Evolutionary conservation across 1,140 invertebrate species (phyloP).

Genomic region (Heliothis virescens): DNA sequence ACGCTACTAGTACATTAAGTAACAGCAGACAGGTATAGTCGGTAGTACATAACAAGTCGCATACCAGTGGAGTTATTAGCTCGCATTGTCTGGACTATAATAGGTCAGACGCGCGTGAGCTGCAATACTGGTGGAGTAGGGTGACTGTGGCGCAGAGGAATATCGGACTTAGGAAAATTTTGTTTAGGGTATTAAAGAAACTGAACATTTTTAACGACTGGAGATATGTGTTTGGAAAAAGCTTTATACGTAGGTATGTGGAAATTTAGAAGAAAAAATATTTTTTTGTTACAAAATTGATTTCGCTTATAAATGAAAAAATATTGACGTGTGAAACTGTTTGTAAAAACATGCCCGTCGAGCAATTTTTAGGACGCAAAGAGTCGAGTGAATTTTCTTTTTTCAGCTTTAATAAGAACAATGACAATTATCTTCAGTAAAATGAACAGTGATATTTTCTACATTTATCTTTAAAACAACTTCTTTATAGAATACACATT

Average conservation of each 20-base stretch:
- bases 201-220: no score
- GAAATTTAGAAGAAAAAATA: not conserved
- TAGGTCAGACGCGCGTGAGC: conserved; percentile 65
- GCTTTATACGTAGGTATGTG: no score
- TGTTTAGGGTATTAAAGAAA: not conserved
- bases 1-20: conserved; percentile 39
- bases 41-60: conserved; percentile 47
- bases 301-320: not conserved
- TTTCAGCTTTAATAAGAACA: no score
- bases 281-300: not conserved
- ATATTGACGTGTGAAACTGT: no score
- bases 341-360: no score
- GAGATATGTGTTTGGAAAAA: no score
- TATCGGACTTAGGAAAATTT: not conserved
- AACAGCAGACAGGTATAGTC: conserved; percentile 5
- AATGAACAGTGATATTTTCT: not conserved
- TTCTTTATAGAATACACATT: not conserved
- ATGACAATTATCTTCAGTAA: no score
- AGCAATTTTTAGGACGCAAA: no score
- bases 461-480: not conserved
- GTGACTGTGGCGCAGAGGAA: not conserved
- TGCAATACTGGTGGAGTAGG: conserved; percentile 5
- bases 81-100: conserved; percentile 77
- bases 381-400: no score
- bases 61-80: conserved; percentile 75